A percentile compares a stretch with the other conserved stretches of the same genome.
phyloP scores from a whole-genome alignment of 2,888 invertebrate species.

The Leptinotarsa juncta region DNA sequence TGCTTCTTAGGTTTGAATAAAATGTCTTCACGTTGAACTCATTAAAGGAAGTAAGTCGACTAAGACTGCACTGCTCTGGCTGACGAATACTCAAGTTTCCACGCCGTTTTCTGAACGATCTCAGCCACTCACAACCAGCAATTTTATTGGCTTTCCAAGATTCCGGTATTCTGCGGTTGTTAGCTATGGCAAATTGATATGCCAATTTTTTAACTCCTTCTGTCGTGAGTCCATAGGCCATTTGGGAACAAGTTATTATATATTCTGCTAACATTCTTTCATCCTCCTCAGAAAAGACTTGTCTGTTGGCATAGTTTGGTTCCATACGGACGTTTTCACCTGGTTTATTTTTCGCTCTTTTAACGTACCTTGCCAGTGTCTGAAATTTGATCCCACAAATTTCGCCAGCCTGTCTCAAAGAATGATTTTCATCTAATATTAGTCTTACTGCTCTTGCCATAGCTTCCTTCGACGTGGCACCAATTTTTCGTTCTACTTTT shows the following conservation, averaged over 20 bases:
- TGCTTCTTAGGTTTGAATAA: constrained; percentile 34
- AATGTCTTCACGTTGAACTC: constrained; percentile 44
- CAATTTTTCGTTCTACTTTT: neutral
- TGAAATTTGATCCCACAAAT: neutral
- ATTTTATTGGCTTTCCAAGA: neutral
- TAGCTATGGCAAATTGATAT: neutral
- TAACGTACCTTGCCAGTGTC: neutral
- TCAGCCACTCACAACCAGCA: neutral
- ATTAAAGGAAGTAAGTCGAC: constrained; percentile 48
- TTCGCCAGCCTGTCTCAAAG: neutral
- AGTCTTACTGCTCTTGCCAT: neutral
- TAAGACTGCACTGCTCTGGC: constrained; percentile 47
- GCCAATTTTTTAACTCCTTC: neutral
- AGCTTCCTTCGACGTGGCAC: neutral
- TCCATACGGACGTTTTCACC: neutral
- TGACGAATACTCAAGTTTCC: constrained; percentile 42
- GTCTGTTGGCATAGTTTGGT: neutral
- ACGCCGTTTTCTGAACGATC: constrained; percentile 38
- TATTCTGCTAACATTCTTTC: constrained; percentile 9
- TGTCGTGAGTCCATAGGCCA: neutral
- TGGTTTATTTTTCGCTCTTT: neutral
- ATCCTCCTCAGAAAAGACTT: neutral
- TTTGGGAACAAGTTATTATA: neutral
- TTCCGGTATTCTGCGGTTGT: constrained; percentile 41
- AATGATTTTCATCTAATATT: neutral